A percentile compares a stretch with the other conserved stretches of the same genome.
Evolutionary conservation across 2,888 invertebrate species (phyloP).

Genomic region (Labia minor): DNA sequence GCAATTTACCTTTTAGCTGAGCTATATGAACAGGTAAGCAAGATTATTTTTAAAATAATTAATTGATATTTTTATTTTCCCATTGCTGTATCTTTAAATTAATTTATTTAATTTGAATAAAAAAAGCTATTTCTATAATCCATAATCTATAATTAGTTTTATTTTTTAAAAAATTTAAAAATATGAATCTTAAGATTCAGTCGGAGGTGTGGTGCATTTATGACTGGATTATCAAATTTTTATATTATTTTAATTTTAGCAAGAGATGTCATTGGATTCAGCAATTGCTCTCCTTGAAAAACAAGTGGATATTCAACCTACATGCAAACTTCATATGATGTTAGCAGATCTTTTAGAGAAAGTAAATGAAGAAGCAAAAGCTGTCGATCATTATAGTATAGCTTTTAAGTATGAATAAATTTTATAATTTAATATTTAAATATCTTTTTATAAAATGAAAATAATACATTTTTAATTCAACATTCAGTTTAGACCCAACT

Average conservation of each 20-base stretch:
- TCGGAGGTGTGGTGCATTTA: too few species aligned
- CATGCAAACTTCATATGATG: slow-evolving; percentile 53
- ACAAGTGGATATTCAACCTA: slow-evolving; percentile 50
- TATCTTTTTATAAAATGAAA: background rate
- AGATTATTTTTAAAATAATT: slow-evolving; percentile 19
- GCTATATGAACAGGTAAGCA: slow-evolving; percentile 48
- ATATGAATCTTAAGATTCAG: too few species aligned
- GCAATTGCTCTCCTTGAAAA: slow-evolving; percentile 57
- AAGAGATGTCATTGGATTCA: slow-evolving; percentile 52
- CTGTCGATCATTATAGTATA: slow-evolving; percentile 54
- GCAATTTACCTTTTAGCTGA: slow-evolving; percentile 63
- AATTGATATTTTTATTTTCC: background rate
- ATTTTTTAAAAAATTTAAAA: too few species aligned
- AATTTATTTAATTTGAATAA: too few species aligned
- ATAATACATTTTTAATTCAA: background rate
- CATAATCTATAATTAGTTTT: slow-evolving; percentile 8
- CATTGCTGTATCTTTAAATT: too few species aligned
- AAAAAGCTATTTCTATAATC: too few species aligned
- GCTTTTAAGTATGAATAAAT: slow-evolving; percentile 45
- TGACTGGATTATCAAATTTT: slow-evolving; percentile 14
- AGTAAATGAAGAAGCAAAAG: slow-evolving; percentile 54
- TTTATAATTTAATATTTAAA: slow-evolving; percentile 16
- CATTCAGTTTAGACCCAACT: slow-evolving; percentile 48
- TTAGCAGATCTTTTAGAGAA: slow-evolving; percentile 52
- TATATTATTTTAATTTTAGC: slow-evolving; percentile 21